A percentile compares a stretch with the other conserved stretches of the same genome.
These are phyloP conservation scores for Agrilus mali DNA, from an alignment of 2,888 invertebrate species.

Conservation along the genomic window DNA sequence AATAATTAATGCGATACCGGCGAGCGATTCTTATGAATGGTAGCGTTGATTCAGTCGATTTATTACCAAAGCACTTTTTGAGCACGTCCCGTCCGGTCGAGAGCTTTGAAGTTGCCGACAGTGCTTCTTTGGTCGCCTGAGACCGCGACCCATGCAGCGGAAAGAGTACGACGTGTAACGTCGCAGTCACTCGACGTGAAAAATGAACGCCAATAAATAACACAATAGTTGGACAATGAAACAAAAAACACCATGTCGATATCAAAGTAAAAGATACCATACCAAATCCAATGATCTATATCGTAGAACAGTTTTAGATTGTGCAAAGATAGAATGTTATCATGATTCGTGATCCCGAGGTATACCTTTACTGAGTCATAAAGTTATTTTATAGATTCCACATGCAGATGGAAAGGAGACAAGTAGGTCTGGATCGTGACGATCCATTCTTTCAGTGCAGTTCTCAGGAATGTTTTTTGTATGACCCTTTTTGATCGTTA, in stretches of 20 bases:
- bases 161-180: neutral
- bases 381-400: too few species aligned
- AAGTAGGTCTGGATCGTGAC: too few species aligned
- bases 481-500: too few species aligned
- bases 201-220: neutral
- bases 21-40: conserved; percentile 35
- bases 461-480: too few species aligned
- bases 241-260: neutral
- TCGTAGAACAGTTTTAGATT: too few species aligned
- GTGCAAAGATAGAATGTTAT: too few species aligned
- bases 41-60: conserved; percentile 33
- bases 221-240: neutral
- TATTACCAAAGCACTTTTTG: conserved; percentile 32
- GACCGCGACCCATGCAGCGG: conserved; percentile 15
- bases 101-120: conserved; percentile 22
- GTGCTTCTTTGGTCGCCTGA: conserved; percentile 23
- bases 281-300: too few species aligned
- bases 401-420: too few species aligned
- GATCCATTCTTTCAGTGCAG: too few species aligned
- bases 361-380: too few species aligned
- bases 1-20: conserved; percentile 35
- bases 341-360: too few species aligned
- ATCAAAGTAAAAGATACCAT: too few species aligned
- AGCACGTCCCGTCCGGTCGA: conserved; percentile 22
- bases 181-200: neutral